phyloP scores from a whole-genome alignment of 1,140 invertebrate species.

The Polyergus mexicanus region DNA sequence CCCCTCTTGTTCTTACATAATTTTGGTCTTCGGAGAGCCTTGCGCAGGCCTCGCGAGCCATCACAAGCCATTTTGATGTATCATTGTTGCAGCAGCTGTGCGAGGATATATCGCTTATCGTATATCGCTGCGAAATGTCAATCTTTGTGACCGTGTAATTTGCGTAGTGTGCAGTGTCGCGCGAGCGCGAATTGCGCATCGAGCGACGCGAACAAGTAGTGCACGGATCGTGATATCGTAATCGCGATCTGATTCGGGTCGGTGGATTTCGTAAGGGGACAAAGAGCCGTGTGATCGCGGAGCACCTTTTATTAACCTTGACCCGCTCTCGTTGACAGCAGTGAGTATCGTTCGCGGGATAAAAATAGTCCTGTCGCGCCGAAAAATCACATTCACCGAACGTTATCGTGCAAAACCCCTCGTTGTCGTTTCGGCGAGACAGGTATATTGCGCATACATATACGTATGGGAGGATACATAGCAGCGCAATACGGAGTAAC shows the following conservation, averaged over 20 bases:
- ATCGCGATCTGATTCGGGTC: constrained; percentile 28
- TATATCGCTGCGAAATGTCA: constrained; percentile 80
- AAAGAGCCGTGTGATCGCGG: constrained; percentile 78
- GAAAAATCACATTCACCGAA: constrained; percentile 32
- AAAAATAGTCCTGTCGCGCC: constrained; percentile 79
- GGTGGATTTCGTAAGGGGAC: constrained; percentile 70
- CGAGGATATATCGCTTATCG: constrained; percentile 80
- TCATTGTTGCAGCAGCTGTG: constrained; percentile 83
- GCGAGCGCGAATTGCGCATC: not conserved
- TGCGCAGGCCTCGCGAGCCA: not conserved
- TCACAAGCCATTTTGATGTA: constrained; percentile 82
- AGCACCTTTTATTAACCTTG: constrained; percentile 83
- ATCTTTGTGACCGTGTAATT: constrained; percentile 69
- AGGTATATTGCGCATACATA: constrained; percentile 24
- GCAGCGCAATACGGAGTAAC: constrained; percentile 19
- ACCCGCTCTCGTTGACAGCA: constrained; percentile 78
- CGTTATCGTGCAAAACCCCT: not conserved
- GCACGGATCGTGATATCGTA: constrained; percentile 5
- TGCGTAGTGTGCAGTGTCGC: constrained; percentile 19
- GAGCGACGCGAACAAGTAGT: not conserved
- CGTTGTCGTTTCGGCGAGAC: not conserved
- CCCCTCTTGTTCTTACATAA: constrained; percentile 2
- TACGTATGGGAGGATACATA: not conserved
- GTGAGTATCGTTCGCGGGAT: constrained; percentile 74
- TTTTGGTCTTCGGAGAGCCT: constrained; percentile 31